Percentiles rank a stretch among this genome's conserved stretches.
Conservation (phyloP, 1,140 invertebrate genomes). For the Goniozus legneri region DNA sequence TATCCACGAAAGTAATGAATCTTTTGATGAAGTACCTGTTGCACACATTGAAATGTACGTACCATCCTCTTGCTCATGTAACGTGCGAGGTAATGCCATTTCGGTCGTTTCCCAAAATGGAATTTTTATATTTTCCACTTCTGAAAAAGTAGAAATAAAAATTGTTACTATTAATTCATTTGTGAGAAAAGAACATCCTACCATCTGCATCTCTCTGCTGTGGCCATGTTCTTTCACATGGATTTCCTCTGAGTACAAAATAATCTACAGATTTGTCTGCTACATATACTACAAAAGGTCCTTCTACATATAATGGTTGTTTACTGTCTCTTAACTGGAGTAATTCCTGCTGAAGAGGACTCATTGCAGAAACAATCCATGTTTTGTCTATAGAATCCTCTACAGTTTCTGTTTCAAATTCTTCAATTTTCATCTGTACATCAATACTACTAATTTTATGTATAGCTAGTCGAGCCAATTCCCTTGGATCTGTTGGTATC, state of each 20-base stretch:
- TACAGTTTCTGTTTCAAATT: slow-evolving; percentile 65
- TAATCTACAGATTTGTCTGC: slow-evolving; percentile 74
- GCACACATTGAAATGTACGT: slow-evolving; percentile 82
- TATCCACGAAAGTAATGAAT: slow-evolving; percentile 91
- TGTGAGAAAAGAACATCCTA: slow-evolving; percentile 49
- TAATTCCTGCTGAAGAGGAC: slow-evolving; percentile 71
- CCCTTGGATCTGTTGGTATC: slow-evolving; percentile 68
- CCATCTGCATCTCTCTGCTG: slow-evolving; percentile 60
- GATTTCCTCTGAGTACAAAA: slow-evolving; percentile 76
- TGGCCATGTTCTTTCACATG: slow-evolving; percentile 31
- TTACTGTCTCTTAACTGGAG: slow-evolving; percentile 62
- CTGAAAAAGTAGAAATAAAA: slow-evolving; percentile 51
- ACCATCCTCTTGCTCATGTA: slow-evolving; percentile 94
- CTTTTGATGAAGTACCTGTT: slow-evolving; percentile 84
- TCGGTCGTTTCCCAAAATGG: slow-evolving; percentile 54
- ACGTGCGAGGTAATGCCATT: slow-evolving; percentile 54
- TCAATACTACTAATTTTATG: slow-evolving; percentile 86
- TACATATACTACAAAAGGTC: slow-evolving; percentile 81
- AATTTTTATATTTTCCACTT: slow-evolving; percentile 65
- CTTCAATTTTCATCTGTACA: slow-evolving; percentile 64
- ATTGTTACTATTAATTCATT: slow-evolving; percentile 12
- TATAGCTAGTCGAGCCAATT: slow-evolving; percentile 84
- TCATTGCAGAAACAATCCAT: slow-evolving; percentile 91
- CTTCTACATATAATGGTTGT: slow-evolving; percentile 81
- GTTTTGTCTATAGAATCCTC: slow-evolving; percentile 81